Base-by-base conservation (phyloP, 2,797 vertebrate species). In the Poliocrania exsul region DNA sequence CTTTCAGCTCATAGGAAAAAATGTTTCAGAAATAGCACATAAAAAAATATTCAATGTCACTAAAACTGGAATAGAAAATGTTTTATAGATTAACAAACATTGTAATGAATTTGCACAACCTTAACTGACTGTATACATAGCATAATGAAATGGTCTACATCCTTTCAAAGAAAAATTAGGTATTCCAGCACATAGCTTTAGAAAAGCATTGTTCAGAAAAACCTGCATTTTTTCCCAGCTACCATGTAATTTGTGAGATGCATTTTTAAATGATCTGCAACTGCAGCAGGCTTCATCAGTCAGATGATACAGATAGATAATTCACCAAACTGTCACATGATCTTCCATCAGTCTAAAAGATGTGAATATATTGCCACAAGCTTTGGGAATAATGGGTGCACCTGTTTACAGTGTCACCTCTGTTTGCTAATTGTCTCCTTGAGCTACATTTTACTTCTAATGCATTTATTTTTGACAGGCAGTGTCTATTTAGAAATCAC, bases 391-490 rank as follows among this genome's bases (percentile, higher is more conserved):
- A 99, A 99, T 99, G 98, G 98, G 98, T 98, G 98, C 99, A 99
- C 99, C 99, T 99, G 99, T 99, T 99, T 99, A 98, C 98, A 98
- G 98, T 98, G 99, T 99, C 99, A 99, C 99, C 99, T 99, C 99
- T 99, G 98, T 99, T 99, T 98, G 99, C 98, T 99, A 99, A 99
- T 99, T 99, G 99, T 99, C 99, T 99, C 98, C 98, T 99, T 99
- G 98, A 99, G 99, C 99, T 99, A 98, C 99, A 97, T 98, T 98
- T 98, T 98, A 98, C 98, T 98, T 98, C 98, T 98, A 99, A 98
- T 98, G 98, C 98, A 97, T 98, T 97, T 98, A 98, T 98, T 98
- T 99, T 98, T 99, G 99, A 99, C 99, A 99, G 98, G 98, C 97
- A 97, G 98, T 98, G 98, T 98, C 98, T 99, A 99, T 99, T 99